Evolutionary conservation across 2,113 vertebrate species (phyloP), one percentile per base, ranked within the genome.

Genomic region (Lagopus leucura): DNA sequence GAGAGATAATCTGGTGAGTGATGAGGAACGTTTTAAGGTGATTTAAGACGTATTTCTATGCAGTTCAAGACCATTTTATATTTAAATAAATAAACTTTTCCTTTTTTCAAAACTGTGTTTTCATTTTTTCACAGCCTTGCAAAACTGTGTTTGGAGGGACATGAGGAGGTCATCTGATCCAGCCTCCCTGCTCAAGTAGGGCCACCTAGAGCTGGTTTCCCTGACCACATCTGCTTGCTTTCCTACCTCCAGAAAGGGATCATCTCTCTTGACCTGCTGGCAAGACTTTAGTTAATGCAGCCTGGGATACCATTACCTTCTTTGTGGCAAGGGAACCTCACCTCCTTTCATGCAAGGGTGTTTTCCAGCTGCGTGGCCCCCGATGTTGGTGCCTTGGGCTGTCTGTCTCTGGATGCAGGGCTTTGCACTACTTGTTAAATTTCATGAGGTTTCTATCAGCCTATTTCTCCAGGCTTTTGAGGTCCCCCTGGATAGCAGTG

Each of bases 221-320:
- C 28, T 52, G 27, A 27, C 0, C 0, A 3, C 19, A 54, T 69
- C 43, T 34, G 60, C 48, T 8, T 64, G 75, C 54, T 66, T 90
- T 89, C 84, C 85, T 86, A 48, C 69, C 34, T 83, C 47, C 47
- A 38, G 60, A 48, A 63, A 43, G 61, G 74, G 66, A 11, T 48
- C 13, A 7, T 7, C 24, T 82, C n/a, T 43, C 12, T 20, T 27
- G 20, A 4, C 28, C 25, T 55, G 58, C 65, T 69, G n/a, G 50
- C 10, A 25, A 19, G 50, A 14, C 48, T 50, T 32, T 16, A 14
- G 25, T 47, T 24, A 27, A 5, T 63, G 30, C 64, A 58, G 60
- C 27, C 36, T 1, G 0, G 32, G 38, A 36, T 42, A 34, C 13
- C 16, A 5, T 21, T 32, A 9, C 15, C 6, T 0, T 1, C 40